Percentiles rank a stretch among this genome's conserved stretches.
Evolutionary conservation across 1,140 invertebrate genomes (phyloP).

Genomic region (Procambarus clarkii): DNA sequence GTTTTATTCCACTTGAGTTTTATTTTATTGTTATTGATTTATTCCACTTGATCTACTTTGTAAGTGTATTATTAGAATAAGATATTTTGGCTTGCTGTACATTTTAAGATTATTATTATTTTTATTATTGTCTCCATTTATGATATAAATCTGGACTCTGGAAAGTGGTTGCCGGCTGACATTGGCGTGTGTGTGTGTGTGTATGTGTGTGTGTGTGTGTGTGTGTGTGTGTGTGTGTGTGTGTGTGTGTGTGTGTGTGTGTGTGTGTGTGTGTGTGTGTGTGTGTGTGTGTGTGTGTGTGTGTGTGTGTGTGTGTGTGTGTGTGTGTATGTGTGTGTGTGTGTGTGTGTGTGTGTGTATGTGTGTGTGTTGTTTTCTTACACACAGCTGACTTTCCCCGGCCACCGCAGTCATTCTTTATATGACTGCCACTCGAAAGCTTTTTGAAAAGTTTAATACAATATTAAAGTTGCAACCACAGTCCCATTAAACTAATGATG

Average conservation of each 20-base stretch:
- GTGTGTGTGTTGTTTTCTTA: neutral
- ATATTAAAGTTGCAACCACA: too few relatives aligned
- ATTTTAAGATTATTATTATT: neutral
- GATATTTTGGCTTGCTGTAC: too few relatives aligned
- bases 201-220: slow-evolving; percentile 15
- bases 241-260: slow-evolving; percentile 19
- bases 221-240: slow-evolving; percentile 20
- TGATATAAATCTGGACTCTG: too few relatives aligned
- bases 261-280: slow-evolving; percentile 24
- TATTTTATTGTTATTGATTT: neutral
- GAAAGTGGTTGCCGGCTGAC: too few relatives aligned
- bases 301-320: slow-evolving; percentile 9
- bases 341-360: slow-evolving; percentile 19
- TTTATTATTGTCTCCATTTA: neutral
- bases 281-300: slow-evolving; percentile 15
- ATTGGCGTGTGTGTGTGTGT: slow-evolving; percentile 1
- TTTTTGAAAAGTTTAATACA: too few relatives aligned
- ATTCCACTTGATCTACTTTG: neutral
- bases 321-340: slow-evolving; percentile 15
- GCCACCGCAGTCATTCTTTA: too few relatives aligned
- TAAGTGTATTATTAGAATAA: neutral
- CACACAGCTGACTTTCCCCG: too few relatives aligned
- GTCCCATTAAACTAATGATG: too few relatives aligned
- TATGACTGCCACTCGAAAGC: too few relatives aligned
- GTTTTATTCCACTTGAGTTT: neutral